phyloP scores from a whole-genome alignment of 2,888 invertebrate genomes.

The Sycophila texana region DNA sequence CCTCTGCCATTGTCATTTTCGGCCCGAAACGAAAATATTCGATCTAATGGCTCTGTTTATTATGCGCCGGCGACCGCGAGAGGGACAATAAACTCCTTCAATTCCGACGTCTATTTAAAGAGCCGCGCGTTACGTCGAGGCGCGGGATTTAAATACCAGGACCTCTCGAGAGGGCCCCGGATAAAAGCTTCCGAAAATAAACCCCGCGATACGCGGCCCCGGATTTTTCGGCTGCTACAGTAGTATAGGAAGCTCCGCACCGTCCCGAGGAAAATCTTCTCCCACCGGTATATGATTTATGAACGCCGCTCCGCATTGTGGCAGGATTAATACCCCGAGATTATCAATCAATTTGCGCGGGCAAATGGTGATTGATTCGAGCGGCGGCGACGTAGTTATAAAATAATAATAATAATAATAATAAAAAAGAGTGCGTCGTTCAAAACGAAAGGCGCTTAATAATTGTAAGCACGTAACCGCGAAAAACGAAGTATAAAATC shows the following conservation, averaged over 20 bases:
- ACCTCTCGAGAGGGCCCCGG: neutral
- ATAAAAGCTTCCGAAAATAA: slow-evolving; percentile 5
- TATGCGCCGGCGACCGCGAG: neutral
- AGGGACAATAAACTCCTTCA: slow-evolving; percentile 42
- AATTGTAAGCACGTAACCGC: slow-evolving; percentile 1
- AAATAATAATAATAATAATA: too few species aligned
- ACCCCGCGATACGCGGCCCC: neutral
- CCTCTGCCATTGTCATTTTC: slow-evolving; percentile 13
- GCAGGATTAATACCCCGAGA: neutral
- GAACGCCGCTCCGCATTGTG: neutral
- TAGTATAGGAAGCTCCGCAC: too few species aligned
- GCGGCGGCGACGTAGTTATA: neutral
- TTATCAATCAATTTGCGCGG: neutral
- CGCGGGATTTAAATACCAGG: slow-evolving; percentile 13
- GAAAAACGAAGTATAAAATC: slow-evolving; percentile 6
- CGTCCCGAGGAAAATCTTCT: too few species aligned
- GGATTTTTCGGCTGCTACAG: too few species aligned
- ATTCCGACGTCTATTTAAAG: slow-evolving; percentile 8
- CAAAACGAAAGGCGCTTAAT: neutral
- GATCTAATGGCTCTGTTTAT: slow-evolving; percentile 22
- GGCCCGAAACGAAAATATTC: slow-evolving; percentile 34
- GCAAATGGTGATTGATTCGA: neutral
- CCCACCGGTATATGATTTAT: neutral
- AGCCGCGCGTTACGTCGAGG: slow-evolving; percentile 2
- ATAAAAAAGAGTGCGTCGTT: neutral